A percentile compares a stretch with the other conserved stretches of the same genome.
These are phyloP conservation scores for Trichonephila inaurata DNA, from an alignment of 1,140 invertebrate genomes.

Conservation along the genomic window DNA sequence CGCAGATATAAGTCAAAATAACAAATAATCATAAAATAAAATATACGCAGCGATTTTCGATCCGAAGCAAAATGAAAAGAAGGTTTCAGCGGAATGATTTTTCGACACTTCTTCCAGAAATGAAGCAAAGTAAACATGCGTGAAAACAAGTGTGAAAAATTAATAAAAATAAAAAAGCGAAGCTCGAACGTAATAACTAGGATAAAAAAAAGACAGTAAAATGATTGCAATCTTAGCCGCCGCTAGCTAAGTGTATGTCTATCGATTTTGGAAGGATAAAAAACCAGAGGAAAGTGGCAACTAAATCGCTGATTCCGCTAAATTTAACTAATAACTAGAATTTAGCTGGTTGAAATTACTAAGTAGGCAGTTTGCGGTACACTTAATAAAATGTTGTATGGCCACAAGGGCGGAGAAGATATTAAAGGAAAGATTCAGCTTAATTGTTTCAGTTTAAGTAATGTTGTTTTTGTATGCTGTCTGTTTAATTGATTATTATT, in stretches of 20 bases:
- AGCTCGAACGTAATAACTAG: neutral
- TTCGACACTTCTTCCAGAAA: neutral
- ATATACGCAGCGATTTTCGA: neutral
- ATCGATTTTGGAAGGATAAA: neutral
- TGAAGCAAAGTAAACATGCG: neutral
- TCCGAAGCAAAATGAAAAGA: neutral
- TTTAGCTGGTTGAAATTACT: constrained; percentile 38
- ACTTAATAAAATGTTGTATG: constrained; percentile 3
- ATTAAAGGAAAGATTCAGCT: too few relatives aligned
- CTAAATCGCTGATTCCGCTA: constrained; percentile 19
- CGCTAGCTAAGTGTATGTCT: neutral
- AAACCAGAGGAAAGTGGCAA: neutral
- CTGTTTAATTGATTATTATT: too few relatives aligned
- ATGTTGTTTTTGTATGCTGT: too few relatives aligned
- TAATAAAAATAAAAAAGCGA: neutral
- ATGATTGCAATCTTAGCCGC: neutral
- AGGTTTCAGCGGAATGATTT: too few relatives aligned
- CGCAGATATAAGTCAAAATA: neutral
- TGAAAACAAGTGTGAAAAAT: neutral
- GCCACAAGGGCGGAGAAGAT: neutral
- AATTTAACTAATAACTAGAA: constrained; percentile 24
- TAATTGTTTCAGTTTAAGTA: too few relatives aligned
- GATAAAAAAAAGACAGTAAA: neutral
- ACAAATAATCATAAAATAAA: neutral
- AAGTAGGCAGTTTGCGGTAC: neutral